Conservation (phyloP, 2,888 invertebrate genomes). For the Callosobruchus maculatus region DNA sequence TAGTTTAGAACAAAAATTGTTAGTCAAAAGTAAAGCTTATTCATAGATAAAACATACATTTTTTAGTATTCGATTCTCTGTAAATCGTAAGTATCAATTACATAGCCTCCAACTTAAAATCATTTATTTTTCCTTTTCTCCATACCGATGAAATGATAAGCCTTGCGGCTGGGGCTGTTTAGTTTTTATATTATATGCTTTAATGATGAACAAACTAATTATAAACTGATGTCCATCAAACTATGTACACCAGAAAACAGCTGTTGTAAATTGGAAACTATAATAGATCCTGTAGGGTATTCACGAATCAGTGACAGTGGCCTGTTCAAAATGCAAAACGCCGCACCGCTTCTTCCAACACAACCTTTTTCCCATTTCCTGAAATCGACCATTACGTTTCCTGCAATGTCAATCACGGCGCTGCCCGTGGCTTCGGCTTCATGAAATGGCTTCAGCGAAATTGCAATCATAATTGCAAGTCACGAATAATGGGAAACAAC, state of each 20-base stretch:
- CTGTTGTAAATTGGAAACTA: not conserved
- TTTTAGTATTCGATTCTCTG: too few relatives aligned
- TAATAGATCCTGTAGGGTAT: not conserved
- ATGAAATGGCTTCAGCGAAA: not conserved
- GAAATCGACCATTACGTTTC: not conserved
- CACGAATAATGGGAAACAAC: not conserved
- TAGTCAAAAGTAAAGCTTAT: too few relatives aligned
- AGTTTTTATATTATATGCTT: too few relatives aligned
- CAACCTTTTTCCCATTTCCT: not conserved
- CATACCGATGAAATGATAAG: too few relatives aligned
- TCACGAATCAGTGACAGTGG: not conserved
- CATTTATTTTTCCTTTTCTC: too few relatives aligned
- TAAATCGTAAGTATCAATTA: too few relatives aligned
- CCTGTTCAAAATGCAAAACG: not conserved
- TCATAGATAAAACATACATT: too few relatives aligned
- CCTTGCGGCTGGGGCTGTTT: too few relatives aligned
- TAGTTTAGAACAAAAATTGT: too few relatives aligned
- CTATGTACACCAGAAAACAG: not conserved
- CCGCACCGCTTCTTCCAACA: not conserved
- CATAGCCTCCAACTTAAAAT: too few relatives aligned
- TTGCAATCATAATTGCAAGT: not conserved
- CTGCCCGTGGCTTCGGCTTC: not conserved
- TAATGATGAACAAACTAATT: too few relatives aligned
- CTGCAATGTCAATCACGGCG: not conserved
- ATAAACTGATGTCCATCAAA: too few relatives aligned